Evolutionary conservation across 2,113 vertebrate genomes (phyloP).

Genomic region (Sus scrofa): DNA sequence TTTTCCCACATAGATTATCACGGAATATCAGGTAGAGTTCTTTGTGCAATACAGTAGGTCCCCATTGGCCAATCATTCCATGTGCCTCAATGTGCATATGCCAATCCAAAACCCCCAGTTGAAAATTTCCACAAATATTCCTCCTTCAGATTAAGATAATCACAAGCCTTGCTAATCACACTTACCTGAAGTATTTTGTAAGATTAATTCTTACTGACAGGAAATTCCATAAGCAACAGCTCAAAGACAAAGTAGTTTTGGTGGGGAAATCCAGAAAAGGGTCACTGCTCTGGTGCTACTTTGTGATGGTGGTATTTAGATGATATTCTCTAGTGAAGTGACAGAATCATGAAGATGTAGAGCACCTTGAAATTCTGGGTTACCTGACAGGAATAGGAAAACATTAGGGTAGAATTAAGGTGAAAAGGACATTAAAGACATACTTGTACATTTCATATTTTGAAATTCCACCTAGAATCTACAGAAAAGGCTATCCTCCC

Average conservation of each 20-base stretch:
- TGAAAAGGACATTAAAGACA: neutral
- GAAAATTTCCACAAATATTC: neutral
- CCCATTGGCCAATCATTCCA: no score
- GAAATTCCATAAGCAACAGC: neutral
- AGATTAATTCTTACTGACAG: neutral
- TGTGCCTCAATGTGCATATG: no score
- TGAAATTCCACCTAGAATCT: slow-evolving; percentile 54
- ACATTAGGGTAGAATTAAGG: neutral
- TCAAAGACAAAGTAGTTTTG: neutral
- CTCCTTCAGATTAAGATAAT: slow-evolving; percentile 19
- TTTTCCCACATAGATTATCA: no score
- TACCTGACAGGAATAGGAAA: neutral
- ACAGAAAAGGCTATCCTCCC: neutral
- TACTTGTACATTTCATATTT: neutral
- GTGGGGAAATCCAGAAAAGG: neutral
- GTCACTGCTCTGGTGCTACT: neutral
- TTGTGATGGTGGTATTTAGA: neutral
- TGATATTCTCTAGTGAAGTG: neutral
- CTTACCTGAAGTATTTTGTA: neutral
- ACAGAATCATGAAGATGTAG: neutral
- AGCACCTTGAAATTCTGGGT: neutral
- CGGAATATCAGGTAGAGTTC: no score
- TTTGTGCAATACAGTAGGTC: no score
- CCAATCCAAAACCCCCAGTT: no score
- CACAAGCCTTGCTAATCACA: neutral